Conservation (phyloP, 2,797 vertebrate genomes). For the Scleropages formosus region DNA sequence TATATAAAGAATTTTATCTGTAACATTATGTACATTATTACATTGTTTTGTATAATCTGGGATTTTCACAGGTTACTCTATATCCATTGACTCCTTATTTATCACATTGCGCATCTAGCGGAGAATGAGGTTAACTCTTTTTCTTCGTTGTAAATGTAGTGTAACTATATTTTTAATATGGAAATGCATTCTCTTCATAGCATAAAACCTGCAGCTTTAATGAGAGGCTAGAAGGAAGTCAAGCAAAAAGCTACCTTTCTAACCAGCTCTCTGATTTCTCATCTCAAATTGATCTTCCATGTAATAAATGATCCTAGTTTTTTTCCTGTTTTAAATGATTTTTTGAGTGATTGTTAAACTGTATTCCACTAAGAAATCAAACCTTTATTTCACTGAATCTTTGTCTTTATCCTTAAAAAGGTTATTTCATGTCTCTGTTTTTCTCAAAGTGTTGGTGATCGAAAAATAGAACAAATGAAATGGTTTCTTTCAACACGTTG, state of each 20-base stretch:
- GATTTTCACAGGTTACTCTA: background rate
- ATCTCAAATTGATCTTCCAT: conserved; percentile 1
- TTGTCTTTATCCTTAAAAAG: background rate
- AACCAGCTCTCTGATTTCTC: background rate
- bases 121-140: no score
- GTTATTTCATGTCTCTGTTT: background rate
- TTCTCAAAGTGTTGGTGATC: background rate
- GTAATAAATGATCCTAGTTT: background rate
- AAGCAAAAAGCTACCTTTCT: no score
- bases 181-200: background rate
- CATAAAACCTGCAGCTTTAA: background rate
- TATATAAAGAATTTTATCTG: background rate
- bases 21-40: background rate
- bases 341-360: conserved; percentile 2
- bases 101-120: background rate
- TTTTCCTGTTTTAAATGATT: background rate
- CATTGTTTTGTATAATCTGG: background rate
- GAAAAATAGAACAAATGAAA: background rate
- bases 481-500: background rate
- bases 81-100: background rate
- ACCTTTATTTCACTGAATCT: background rate
- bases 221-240: background rate
- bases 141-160: no score
- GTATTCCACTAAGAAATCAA: background rate
- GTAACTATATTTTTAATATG: no score